phyloP scores from a whole-genome alignment of 1,140 invertebrate species.

The Euborellia annulipes region DNA sequence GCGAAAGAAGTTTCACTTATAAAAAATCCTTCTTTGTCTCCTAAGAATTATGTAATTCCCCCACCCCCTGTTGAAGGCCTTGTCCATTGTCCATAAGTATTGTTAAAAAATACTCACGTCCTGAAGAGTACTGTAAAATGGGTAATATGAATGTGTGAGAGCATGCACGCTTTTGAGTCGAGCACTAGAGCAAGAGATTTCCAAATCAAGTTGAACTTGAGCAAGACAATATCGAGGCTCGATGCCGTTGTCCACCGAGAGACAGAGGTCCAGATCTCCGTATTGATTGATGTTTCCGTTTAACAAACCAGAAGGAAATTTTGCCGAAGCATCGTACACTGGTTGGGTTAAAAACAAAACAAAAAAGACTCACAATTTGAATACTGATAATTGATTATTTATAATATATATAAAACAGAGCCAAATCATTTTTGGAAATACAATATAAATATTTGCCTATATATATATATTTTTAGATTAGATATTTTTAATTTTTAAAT shows the following conservation, averaged over 20 bases:
- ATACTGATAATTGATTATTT: too few relatives aligned
- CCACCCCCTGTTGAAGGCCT: too few relatives aligned
- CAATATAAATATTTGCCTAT: too few relatives aligned
- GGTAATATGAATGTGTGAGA: conserved; percentile 39
- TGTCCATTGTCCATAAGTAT: too few relatives aligned
- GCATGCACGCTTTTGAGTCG: conserved; percentile 35
- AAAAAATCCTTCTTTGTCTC: too few relatives aligned
- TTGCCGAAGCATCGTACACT: conserved; percentile 45
- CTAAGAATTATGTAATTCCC: too few relatives aligned
- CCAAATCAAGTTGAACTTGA: conserved; percentile 34
- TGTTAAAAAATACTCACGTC: too few relatives aligned
- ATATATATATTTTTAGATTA: too few relatives aligned
- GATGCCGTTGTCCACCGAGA: conserved; percentile 29
- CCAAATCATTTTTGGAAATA: too few relatives aligned
- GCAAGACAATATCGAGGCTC: conserved; percentile 42
- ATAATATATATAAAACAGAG: too few relatives aligned
- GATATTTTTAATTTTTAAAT: too few relatives aligned
- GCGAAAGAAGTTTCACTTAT: too few relatives aligned
- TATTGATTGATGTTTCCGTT: conserved; percentile 45
- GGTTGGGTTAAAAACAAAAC: conserved; percentile 29
- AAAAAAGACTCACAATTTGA: conserved; percentile 6
- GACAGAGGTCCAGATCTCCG: conserved; percentile 43
- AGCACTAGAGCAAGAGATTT: conserved; percentile 26
- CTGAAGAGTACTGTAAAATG: conserved; percentile 42
- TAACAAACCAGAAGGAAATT: conserved; percentile 40